Percentiles rank a stretch among this genome's conserved stretches.
phyloP scores from a whole-genome alignment of 2,888 invertebrate species.

The Anticlea derivata region DNA sequence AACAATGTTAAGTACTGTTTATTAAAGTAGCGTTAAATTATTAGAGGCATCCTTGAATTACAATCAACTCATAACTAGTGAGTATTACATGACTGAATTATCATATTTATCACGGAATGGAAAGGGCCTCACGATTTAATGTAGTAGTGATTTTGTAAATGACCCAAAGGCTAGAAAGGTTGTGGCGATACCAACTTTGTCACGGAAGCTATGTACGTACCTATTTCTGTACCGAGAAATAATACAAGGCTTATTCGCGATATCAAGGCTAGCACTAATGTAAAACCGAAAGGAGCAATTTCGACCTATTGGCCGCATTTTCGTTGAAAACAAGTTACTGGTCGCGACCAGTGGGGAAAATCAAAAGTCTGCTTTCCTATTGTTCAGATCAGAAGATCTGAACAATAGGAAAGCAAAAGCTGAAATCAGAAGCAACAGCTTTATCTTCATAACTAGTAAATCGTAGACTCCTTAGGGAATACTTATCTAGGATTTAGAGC shows the following conservation, averaged over 20 bases:
- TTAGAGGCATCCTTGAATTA: constrained; percentile 22
- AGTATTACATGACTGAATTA: constrained; percentile 36
- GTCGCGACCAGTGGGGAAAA: too few species aligned
- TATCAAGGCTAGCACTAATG: constrained; percentile 52
- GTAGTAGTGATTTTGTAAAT: constrained; percentile 40
- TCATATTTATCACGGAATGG: constrained; percentile 48
- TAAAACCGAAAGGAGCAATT: constrained; percentile 57
- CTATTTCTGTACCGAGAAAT: constrained; percentile 47
- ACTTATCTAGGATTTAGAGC: too few species aligned
- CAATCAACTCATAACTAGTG: constrained; percentile 22
- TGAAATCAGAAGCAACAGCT: too few species aligned
- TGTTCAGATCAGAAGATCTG: too few species aligned
- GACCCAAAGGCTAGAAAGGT: constrained; percentile 40
- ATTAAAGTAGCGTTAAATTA: not conserved
- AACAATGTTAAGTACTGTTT: not conserved
- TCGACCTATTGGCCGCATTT: constrained; percentile 19
- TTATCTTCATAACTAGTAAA: too few species aligned
- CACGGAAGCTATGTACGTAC: constrained; percentile 62
- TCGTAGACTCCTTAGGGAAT: too few species aligned
- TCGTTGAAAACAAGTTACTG: not conserved
- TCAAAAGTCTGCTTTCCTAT: not conserved
- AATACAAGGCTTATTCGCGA: constrained; percentile 26
- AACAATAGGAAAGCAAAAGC: too few species aligned
- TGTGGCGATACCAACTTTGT: constrained; percentile 48
- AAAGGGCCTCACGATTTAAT: constrained; percentile 49